Evolutionary conservation across 2,888 invertebrate genomes (phyloP).

Genomic region (Leucophora obtusa): DNA sequence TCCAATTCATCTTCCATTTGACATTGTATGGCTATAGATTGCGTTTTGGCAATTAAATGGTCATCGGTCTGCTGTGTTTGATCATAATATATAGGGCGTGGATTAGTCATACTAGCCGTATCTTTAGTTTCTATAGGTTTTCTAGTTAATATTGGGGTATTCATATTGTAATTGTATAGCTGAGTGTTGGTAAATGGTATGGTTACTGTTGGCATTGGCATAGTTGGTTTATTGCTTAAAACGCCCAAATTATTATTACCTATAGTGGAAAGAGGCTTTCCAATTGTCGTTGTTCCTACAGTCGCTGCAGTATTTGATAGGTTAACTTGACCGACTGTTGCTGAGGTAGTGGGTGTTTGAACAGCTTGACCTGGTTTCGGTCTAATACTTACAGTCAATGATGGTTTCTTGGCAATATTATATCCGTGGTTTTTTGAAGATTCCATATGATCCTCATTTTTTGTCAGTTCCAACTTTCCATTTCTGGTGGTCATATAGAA

Average conservation of each 20-base stretch:
- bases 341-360: neutral
- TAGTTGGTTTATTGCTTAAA: neutral
- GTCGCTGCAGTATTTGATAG: neutral
- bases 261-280: neutral
- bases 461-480: conserved; percentile 22
- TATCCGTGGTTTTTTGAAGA: neutral
- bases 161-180: neutral
- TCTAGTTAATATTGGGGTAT: neutral
- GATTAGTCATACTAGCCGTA: conserved; percentile 17
- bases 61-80: conserved; percentile 54
- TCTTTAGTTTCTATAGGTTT: neutral
- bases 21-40: conserved; percentile 68
- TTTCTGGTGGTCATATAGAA: conserved; percentile 19
- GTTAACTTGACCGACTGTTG: neutral
- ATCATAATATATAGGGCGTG: conserved; percentile 37
- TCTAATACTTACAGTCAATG: conserved; percentile 10
- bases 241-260: neutral
- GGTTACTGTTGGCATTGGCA: neutral
- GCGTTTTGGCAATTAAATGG: neutral
- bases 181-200: neutral
- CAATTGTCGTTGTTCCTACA: neutral
- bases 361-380: neutral
- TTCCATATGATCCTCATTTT: neutral
- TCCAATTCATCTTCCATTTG: conserved; percentile 43
- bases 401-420: neutral